Conservation (phyloP, 2,113 vertebrate species). For the Pardalotus punctatus region DNA sequence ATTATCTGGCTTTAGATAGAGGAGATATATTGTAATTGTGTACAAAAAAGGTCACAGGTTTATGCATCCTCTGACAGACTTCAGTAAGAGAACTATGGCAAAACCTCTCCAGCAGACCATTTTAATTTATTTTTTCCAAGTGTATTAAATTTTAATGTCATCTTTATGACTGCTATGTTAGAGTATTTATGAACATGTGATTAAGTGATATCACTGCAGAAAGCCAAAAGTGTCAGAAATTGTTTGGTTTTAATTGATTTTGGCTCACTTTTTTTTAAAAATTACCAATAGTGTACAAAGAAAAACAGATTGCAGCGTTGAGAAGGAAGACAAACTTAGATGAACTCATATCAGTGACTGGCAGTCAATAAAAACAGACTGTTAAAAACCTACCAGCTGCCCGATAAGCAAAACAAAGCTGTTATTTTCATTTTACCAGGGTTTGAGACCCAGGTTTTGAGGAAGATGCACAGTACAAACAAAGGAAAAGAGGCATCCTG, state of each 20-base stretch:
- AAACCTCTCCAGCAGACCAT: constrained; percentile 64
- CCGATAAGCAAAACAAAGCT: not conserved
- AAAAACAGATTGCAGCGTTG: not conserved
- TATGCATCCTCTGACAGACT: constrained; percentile 69
- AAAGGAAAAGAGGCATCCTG: not conserved
- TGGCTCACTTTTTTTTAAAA: constrained; percentile 32
- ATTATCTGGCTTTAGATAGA: constrained; percentile 74
- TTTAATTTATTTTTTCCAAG: constrained; percentile 71
- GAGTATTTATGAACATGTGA: constrained; percentile 69
- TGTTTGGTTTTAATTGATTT: constrained; percentile 66
- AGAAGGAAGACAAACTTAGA: not conserved
- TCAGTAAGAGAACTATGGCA: constrained; percentile 43
- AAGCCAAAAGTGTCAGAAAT: constrained; percentile 8
- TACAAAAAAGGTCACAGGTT: constrained; percentile 75
- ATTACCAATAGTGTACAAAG: not conserved
- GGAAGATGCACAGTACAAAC: not conserved
- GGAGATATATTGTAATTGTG: constrained; percentile 75
- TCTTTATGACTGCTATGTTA: constrained; percentile 65
- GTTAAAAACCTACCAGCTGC: not conserved
- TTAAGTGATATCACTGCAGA: constrained; percentile 48
- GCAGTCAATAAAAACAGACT: not conserved
- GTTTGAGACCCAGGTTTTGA: not conserved
- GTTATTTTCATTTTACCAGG: not conserved
- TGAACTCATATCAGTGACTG: not conserved
- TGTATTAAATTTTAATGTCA: constrained; percentile 67